Evolutionary conservation across 1,140 invertebrate species (phyloP).

Genomic region (Magallana ariakensis): DNA sequence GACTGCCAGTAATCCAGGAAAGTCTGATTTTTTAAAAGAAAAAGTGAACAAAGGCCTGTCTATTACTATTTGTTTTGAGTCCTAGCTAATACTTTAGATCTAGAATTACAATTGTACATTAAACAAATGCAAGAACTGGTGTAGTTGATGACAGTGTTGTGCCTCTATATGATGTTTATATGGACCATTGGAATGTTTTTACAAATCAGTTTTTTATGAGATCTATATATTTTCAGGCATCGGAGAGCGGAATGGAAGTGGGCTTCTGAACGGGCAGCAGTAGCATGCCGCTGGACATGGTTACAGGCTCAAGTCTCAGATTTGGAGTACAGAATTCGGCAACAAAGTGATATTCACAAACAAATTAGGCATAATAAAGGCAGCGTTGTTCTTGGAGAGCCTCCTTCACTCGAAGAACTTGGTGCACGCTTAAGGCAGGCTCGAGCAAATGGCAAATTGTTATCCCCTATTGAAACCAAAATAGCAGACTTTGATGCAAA

Average conservation of each 20-base stretch:
- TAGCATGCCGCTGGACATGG: slow-evolving; percentile 94
- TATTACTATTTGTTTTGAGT: no score
- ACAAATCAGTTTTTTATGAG: no score
- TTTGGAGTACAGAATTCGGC: slow-evolving; percentile 93
- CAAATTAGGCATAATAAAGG: slow-evolving; percentile 79
- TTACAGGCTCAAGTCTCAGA: slow-evolving; percentile 94
- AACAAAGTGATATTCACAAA: slow-evolving; percentile 89
- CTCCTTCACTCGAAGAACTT: slow-evolving; percentile 66
- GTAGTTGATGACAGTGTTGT: no score
- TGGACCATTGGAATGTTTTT: no score
- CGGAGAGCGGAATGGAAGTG: slow-evolving; percentile 90
- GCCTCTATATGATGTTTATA: no score
- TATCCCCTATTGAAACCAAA: slow-evolving; percentile 56
- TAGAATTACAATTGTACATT: no score
- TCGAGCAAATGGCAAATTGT: slow-evolving; percentile 55
- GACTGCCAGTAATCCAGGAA: no score
- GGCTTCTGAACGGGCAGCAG: slow-evolving; percentile 87
- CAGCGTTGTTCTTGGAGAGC: slow-evolving; percentile 73
- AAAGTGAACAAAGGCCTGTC: no score
- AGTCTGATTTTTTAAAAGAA: no score
- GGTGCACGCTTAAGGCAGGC: slow-evolving; percentile 56
- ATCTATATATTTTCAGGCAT: slow-evolving; percentile 83
- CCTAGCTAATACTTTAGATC: no score
- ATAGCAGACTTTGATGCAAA: slow-evolving; percentile 62
- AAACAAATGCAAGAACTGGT: no score